Conservation (phyloP, 1,140 invertebrate genomes). For the Bombus consobrinus region DNA sequence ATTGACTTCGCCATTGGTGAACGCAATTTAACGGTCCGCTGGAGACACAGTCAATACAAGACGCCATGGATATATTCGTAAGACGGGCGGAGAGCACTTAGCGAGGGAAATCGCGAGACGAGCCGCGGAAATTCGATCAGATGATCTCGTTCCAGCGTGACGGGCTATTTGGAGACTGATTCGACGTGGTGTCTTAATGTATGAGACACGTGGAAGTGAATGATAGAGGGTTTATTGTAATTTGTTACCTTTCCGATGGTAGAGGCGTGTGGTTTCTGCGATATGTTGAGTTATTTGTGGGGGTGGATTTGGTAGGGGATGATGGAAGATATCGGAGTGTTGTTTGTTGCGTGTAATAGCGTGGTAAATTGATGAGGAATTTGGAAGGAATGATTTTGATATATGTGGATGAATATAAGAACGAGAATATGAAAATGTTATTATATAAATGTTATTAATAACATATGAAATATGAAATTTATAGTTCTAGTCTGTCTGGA, state of each 20-base stretch:
- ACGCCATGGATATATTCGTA: slow-evolving; percentile 17
- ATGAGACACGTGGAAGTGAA: too few relatives aligned
- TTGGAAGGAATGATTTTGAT: not conserved
- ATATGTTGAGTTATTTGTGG: not conserved
- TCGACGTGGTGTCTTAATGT: not conserved
- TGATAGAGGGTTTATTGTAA: not conserved
- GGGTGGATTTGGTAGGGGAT: not conserved
- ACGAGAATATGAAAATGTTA: too few relatives aligned
- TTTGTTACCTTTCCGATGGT: not conserved
- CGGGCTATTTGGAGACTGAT: not conserved
- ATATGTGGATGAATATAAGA: too few relatives aligned
- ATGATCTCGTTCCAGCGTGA: not conserved
- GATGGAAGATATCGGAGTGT: not conserved
- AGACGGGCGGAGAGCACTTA: not conserved
- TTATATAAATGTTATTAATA: too few relatives aligned
- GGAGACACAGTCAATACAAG: slow-evolving; percentile 34
- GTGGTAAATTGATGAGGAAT: not conserved
- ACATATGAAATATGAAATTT: too few relatives aligned
- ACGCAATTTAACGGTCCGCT: slow-evolving; percentile 39
- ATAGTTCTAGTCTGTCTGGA: too few relatives aligned
- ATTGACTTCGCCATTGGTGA: slow-evolving; percentile 47
- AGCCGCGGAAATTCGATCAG: not conserved
- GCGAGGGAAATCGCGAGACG: slow-evolving; percentile 34
- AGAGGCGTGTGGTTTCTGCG: not conserved
- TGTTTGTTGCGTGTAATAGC: not conserved